These are phyloP conservation scores for Setipinna tenuifilis DNA, from an alignment of 2,797 vertebrate species.

Conservation along the genomic window DNA sequence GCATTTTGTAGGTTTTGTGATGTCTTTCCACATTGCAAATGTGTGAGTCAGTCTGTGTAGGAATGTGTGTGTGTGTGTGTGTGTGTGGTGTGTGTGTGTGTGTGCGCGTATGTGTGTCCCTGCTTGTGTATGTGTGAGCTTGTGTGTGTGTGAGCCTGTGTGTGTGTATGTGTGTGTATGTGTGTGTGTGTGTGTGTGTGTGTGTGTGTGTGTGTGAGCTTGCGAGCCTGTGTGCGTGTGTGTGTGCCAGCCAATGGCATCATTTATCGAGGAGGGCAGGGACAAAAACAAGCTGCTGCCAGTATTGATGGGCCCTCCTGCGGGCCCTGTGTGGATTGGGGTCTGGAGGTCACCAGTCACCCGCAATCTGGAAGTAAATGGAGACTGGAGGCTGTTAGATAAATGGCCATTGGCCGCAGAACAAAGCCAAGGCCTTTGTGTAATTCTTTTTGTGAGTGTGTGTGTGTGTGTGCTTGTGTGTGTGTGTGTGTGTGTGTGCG, in stretches of 20 bases:
- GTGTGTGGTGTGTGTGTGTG: conserved; percentile 15
- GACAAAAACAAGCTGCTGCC: conserved; percentile 76
- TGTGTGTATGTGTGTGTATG: neutral
- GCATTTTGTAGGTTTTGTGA: too few species aligned
- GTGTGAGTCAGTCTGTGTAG: neutral
- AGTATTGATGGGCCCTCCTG: conserved; percentile 72
- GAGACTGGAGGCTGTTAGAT: conserved; percentile 74
- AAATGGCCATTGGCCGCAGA: conserved; percentile 71
- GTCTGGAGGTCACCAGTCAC: conserved; percentile 73
- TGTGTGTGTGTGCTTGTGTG: neutral
- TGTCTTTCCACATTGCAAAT: too few species aligned
- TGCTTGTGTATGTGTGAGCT: neutral
- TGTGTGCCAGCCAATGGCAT: conserved; percentile 64
- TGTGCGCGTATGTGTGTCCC: neutral
- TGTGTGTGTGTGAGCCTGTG: neutral
- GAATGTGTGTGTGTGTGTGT: neutral
- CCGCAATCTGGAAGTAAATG: conserved; percentile 78
- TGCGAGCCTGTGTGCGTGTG: neutral
- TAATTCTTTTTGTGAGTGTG: neutral
- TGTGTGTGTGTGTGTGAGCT: neutral
- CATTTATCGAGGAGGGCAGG: conserved; percentile 73
- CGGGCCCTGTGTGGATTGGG: conserved; percentile 75
- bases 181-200: neutral
- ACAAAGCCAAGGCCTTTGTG: conserved; percentile 69
- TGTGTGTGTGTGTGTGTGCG: conserved; percentile 32